Conservation (phyloP, 2,797 vertebrate genomes). For the Acipenser transmontanus region DNA sequence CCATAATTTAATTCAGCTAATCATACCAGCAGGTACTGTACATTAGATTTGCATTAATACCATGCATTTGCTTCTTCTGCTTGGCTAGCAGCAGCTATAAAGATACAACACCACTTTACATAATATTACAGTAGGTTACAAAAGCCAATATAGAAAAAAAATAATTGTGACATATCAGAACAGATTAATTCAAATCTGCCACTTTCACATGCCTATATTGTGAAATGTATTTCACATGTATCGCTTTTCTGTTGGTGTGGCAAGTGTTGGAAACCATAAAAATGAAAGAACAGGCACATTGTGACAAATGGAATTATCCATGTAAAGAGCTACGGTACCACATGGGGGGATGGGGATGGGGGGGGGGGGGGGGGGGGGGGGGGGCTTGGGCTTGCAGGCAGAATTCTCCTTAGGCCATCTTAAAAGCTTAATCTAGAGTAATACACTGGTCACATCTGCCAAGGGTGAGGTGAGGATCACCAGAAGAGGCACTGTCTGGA, state of each 20-base stretch:
- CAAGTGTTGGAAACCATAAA: too few relatives aligned
- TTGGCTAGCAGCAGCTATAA: constrained; percentile 44
- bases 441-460: constrained; percentile 10
- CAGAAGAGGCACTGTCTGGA: constrained; percentile 25
- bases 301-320: too few relatives aligned
- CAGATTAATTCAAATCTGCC: background rate
- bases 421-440: constrained; percentile 31
- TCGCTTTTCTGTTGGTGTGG: too few relatives aligned
- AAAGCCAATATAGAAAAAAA: background rate
- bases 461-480: constrained; percentile 28
- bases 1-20: constrained; percentile 71
- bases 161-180: too few relatives aligned
- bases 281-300: too few relatives aligned
- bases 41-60: constrained; percentile 72
- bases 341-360: too few relatives aligned
- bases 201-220: background rate
- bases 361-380: too few relatives aligned
- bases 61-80: constrained; percentile 44
- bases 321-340: too few relatives aligned
- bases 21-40: constrained; percentile 71
- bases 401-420: constrained; percentile 40
- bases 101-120: constrained; percentile 40
- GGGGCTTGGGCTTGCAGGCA: too few relatives aligned
- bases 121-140: constrained; percentile 30
- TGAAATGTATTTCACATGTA: too few relatives aligned